Base-by-base conservation (phyloP, 2,888 invertebrate genomes). In the Pasiphila rectangulata region DNA sequence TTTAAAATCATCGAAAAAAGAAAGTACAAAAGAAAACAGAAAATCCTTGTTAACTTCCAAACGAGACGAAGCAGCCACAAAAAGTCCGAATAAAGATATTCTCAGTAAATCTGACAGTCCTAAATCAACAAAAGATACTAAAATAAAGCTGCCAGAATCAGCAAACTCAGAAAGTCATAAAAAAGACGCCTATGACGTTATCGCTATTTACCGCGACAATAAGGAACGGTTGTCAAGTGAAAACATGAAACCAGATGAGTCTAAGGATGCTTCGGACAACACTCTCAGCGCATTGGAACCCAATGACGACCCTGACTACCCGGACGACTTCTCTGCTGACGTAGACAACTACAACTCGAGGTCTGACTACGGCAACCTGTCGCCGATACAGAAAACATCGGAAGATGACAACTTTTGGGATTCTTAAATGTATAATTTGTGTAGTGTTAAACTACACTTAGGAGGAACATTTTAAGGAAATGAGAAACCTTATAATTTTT, bases 401-500 rank as follows among this genome's bases (percentile, higher is more conserved):
- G 81, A 82, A 10, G 77, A 83, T 20, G 83, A 83, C 7, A 72
- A 75, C 55, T 80, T 80, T 66, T 86, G 87, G 86, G 77, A 79
- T n/a, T 57, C 59, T 3, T 77, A 68, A 75, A 49, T 21, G n/a
- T n/a, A n/a, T n/a, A n/a, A n/a, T n/a, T n/a, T n/a, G n/a, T n/a
- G n/a, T n/a, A n/a, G n/a, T n/a, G n/a, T n/a, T n/a, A n/a, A n/a
- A n/a, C n/a, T n/a, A n/a, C n/a, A n/a, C n/a, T n/a, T n/a, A n/a
- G n/a, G n/a, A n/a, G n/a, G n/a, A n/a, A n/a, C n/a, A n/a, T n/a
- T n/a, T n/a, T n/a, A n/a, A n/a, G n/a, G n/a, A n/a, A n/a, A n/a
- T n/a, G n/a, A n/a, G n/a, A n/a, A n/a, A n/a, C n/a, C n/a, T n/a
- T n/a, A n/a, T n/a, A n/a, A n/a, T n/a, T n/a, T n/a, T n/a, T n/a